Conservation (phyloP, 2,113 vertebrate genomes). For the Axis porcinus region DNA sequence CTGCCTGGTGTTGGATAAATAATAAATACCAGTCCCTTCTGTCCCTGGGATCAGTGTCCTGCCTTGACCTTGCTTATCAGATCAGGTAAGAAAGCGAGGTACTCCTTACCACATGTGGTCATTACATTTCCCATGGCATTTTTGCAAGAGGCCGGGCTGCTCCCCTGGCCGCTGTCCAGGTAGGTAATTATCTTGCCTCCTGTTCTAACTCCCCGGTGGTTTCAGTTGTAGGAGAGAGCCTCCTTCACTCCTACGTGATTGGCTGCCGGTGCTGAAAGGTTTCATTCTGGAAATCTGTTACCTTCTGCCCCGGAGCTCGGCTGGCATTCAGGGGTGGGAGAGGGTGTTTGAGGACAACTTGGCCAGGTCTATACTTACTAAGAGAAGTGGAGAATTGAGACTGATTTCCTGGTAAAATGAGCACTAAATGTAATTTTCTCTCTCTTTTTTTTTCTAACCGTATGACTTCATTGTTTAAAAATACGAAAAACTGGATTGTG, state of each 20-base stretch:
- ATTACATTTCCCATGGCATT: conserved; percentile 74
- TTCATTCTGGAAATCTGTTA: conserved; percentile 77
- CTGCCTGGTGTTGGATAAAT: conserved; percentile 37
- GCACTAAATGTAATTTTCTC: background rate
- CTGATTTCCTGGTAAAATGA: conserved; percentile 44
- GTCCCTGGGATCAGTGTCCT: conserved; percentile 59
- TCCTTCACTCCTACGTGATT: conserved; percentile 59
- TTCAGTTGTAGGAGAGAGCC: conserved; percentile 66
- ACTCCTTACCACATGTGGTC: conserved; percentile 66
- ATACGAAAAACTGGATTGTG: background rate
- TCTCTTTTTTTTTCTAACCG: background rate
- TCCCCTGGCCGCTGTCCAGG: conserved; percentile 67
- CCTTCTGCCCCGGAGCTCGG: conserved; percentile 72
- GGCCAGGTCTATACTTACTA: conserved; percentile 59
- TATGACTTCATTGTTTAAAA: conserved; percentile 32
- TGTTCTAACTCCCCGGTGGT: conserved; percentile 69
- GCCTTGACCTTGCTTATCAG: conserved; percentile 72
- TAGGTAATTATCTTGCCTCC: conserved; percentile 78
- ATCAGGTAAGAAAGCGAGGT: conserved; percentile 55
- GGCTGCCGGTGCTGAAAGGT: conserved; percentile 60
- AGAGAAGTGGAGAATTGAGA: conserved; percentile 58
- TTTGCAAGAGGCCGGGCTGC: conserved; percentile 65
- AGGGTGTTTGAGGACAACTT: conserved; percentile 74
- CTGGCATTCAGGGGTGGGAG: conserved; percentile 58
- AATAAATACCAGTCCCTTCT: conserved; percentile 56